These are phyloP conservation scores for Taxidea taxus DNA, from an alignment of 2,113 vertebrate species.

Conservation along the genomic window DNA sequence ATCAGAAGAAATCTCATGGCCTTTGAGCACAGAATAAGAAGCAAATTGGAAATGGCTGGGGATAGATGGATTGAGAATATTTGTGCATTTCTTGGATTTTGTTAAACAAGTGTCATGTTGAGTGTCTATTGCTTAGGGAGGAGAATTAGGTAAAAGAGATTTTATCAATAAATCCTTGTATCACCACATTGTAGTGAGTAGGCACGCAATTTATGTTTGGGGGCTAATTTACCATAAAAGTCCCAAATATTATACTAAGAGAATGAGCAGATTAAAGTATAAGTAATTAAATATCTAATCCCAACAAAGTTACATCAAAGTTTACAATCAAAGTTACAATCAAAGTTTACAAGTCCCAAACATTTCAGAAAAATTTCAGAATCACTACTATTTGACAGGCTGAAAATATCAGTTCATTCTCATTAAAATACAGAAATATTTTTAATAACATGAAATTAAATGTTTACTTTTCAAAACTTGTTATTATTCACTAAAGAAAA, in stretches of 20 bases:
- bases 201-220: neutral
- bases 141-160: neutral
- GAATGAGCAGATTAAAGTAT: constrained; percentile 16
- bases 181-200: neutral
- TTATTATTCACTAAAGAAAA: constrained; percentile 79
- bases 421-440: constrained; percentile 61
- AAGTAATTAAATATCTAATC: constrained; percentile 12
- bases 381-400: constrained; percentile 19
- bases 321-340: too few species aligned
- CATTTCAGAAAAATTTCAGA: constrained; percentile 41
- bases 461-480: constrained; percentile 76
- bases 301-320: neutral
- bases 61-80: neutral
- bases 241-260: neutral
- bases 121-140: neutral
- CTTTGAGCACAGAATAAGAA: neutral
- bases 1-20: neutral
- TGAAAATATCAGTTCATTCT: constrained; percentile 24
- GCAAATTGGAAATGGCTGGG: neutral
- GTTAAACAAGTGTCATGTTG: neutral
- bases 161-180: neutral
- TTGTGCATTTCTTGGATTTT: neutral
- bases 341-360: constrained; percentile 26
- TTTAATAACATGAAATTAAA: constrained; percentile 74
- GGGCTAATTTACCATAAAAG: neutral